Percentiles rank a stretch among this genome's conserved stretches.
Conservation (phyloP, 2,797 vertebrate genomes). For the Perdix hodgsoniae region DNA sequence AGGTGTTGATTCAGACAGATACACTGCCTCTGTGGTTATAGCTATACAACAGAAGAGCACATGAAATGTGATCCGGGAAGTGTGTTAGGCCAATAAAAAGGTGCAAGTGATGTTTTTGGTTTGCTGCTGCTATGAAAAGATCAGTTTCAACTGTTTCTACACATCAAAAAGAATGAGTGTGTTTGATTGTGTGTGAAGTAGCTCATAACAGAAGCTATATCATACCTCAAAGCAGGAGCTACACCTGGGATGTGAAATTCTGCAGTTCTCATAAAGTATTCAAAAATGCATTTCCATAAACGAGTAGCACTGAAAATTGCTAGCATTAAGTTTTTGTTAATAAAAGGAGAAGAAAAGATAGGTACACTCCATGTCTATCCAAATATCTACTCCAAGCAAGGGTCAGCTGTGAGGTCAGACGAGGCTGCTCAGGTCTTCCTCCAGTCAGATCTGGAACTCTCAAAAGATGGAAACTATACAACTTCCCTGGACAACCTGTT, state of each 20-base stretch:
- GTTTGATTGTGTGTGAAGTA: neutral
- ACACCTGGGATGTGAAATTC: neutral
- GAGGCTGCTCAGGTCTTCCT: neutral
- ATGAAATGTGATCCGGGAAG: neutral
- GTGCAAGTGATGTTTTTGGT: neutral
- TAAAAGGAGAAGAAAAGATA: neutral
- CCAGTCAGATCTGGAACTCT: neutral
- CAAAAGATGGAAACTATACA: accelerated
- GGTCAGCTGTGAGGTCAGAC: neutral
- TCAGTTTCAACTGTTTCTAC: neutral
- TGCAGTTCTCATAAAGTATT: neutral
- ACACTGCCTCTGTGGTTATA: neutral
- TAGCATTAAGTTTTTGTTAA: neutral
- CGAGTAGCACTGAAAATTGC: neutral
- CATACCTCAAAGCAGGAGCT: neutral
- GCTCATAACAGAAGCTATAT: neutral
- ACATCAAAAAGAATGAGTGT: neutral
- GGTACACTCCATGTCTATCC: neutral
- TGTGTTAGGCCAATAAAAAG: neutral
- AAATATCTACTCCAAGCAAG: neutral
- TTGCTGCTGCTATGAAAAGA: neutral
- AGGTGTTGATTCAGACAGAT: neutral
- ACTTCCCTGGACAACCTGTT: neutral
- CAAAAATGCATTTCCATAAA: neutral
- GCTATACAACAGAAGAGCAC: neutral